These are phyloP conservation scores for Myanophis thanlyinensis DNA, from an alignment of 2,113 vertebrate species.

Conservation along the genomic window DNA sequence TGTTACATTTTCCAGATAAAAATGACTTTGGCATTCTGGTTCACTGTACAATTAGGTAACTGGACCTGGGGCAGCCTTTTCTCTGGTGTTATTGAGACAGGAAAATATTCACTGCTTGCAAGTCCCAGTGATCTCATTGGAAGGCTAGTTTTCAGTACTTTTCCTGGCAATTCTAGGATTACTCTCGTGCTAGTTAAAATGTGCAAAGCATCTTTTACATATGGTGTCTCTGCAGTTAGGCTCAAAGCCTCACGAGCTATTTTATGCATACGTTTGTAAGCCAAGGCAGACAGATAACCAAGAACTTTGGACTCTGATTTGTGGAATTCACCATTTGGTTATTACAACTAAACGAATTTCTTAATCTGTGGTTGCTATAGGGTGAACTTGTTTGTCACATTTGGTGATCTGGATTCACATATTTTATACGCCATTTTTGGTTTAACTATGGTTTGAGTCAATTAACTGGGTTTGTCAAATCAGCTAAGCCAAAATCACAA, in stretches of 20 bases:
- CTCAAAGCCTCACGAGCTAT: not conserved
- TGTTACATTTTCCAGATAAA: not conserved
- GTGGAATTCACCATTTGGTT: not conserved
- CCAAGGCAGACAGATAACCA: not conserved
- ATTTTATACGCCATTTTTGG: not conserved
- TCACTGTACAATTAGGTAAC: not conserved
- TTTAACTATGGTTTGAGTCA: not conserved
- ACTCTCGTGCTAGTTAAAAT: not conserved
- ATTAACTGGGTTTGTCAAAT: not conserved
- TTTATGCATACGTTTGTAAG: not conserved
- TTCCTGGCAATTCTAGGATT: not conserved
- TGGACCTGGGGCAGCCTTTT: not conserved
- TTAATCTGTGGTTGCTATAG: not conserved
- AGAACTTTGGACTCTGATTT: not conserved
- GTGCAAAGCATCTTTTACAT: too few relatives aligned
- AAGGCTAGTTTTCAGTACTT: not conserved
- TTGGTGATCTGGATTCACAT: not conserved
- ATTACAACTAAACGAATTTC: not conserved
- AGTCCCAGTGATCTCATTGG: not conserved
- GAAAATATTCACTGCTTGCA: not conserved
- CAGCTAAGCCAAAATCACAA: not conserved
- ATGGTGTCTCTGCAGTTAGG: not conserved
- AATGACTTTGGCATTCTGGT: too few relatives aligned
- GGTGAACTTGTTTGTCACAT: not conserved
- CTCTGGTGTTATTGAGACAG: not conserved